Base-by-base conservation (phyloP, 2,113 vertebrate species). In the Morone chrysops region DNA sequence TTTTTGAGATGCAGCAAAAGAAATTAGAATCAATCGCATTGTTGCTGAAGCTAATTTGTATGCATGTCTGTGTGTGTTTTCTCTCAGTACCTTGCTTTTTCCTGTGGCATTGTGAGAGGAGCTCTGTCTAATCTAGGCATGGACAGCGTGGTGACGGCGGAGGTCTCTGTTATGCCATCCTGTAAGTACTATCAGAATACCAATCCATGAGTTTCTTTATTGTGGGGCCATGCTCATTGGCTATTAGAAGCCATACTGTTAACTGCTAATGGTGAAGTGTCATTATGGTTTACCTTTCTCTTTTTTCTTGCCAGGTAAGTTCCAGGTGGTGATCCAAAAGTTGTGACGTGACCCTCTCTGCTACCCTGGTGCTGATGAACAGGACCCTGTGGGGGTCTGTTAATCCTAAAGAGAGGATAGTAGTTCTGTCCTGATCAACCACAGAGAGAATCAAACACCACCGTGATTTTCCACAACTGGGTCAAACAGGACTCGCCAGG, bases 21-120 rank as follows among this genome's bases (percentile, higher is more conserved):
- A 40, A 77, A 43, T 13, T 4, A 1, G 1, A 45, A 4, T 54
- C 20, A 10, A 2, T 11, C 0, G 18, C 6, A 16, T 71, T 43
- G 16, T 18, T 8, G 5, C 11, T 69, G 12, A 38, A n/a, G 10
- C 10, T 60, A 3, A 56, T 80, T 31, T 75, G 18, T 31, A 31
- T 31, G 31, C 31, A 31, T 31, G 31, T 71, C 0, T 74, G 7
- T 50, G n/a, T 72, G 17, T 66, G 14, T 72, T 17, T 51, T 76
- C 47, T 48, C 31, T 45, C 83, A 97, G 97, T 97, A 96, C 84
- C 92, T 97, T 20, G 95, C 96, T 17, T 97, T 96, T 90, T 96
- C 96, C 8, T 97, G 97, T 43, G 96, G 97, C 22, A 90, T 97
- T 72, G 93, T 97, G 75, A 91, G 96, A 31, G 97, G 97, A 41